These are phyloP conservation scores for Rhinogobio ventralis DNA, from an alignment of 2,797 vertebrate species.

Conservation along the genomic window DNA sequence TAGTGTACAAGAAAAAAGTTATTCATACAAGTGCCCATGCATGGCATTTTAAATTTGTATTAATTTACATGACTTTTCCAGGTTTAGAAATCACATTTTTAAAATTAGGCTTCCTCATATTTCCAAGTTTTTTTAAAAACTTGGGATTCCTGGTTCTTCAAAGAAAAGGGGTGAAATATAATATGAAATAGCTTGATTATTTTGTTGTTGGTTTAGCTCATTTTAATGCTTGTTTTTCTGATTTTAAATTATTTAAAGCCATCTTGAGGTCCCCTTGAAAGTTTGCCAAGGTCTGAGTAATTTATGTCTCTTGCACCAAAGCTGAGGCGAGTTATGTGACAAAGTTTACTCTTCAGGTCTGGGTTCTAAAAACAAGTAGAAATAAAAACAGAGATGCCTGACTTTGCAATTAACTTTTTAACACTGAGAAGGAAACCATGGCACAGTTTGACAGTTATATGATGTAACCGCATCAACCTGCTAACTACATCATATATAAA, in stretches of 20 bases:
- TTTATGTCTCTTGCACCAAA: not conserved
- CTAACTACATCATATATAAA: slow-evolving; percentile 32
- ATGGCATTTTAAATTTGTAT: not conserved
- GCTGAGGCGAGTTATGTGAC: not conserved
- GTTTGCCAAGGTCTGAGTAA: not conserved
- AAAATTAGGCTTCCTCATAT: not conserved
- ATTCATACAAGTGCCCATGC: not conserved
- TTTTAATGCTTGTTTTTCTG: not conserved
- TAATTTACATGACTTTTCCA: not conserved
- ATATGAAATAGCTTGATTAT: not conserved
- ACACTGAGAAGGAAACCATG: not conserved
- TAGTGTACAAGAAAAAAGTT: not conserved
- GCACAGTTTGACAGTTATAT: slow-evolving; percentile 11
- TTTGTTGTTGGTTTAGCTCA: not conserved
- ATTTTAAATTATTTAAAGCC: not conserved
- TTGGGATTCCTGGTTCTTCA: not conserved
- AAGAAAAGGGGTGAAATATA: not conserved
- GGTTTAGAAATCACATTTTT: not conserved
- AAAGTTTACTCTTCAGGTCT: not conserved
- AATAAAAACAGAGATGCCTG: not conserved
- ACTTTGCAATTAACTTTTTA: slow-evolving; percentile 7
- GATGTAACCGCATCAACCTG: slow-evolving; percentile 20
- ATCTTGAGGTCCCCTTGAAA: not conserved
- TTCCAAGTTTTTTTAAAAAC: not conserved
- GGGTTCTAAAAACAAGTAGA: slow-evolving; percentile 2